Conservation (phyloP, 2,113 vertebrate species). For the Nycticorax nycticorax region DNA sequence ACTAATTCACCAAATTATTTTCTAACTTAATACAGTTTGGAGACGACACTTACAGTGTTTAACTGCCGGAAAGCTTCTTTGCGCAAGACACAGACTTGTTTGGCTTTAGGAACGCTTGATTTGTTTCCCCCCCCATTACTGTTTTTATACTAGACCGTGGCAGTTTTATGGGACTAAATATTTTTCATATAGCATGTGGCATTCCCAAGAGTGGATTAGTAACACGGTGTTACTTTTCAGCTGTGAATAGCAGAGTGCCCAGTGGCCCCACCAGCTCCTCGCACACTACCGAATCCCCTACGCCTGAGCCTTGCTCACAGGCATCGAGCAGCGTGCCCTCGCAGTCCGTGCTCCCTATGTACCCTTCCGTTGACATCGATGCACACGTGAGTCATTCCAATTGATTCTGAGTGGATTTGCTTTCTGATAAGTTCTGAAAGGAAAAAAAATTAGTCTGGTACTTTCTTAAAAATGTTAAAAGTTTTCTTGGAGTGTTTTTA, state of each 20-base stretch:
- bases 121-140: background rate
- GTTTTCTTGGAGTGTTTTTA: background rate
- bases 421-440: background rate
- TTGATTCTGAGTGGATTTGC: background rate
- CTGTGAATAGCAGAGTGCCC: conserved; percentile 94
- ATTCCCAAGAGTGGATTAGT: background rate
- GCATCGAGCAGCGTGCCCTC: conserved; percentile 80
- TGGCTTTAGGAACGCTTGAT: background rate
- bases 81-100: background rate
- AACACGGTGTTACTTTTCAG: conserved; percentile 75
- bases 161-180: background rate
- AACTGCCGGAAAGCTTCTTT: background rate
- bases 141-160: background rate
- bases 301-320: conserved; percentile 83
- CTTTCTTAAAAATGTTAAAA: background rate
- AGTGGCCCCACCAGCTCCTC: conserved; percentile 74
- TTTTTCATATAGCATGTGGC: background rate
- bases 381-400: conserved; percentile 87
- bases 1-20: background rate
- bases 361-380: conserved; percentile 96
- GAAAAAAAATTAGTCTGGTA: background rate
- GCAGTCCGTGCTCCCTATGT: conserved; percentile 88
- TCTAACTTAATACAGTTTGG: background rate
- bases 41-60: background rate
- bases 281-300: conserved; percentile 85